These are phyloP conservation scores for Oncorhynchus keta DNA, from an alignment of 2,113 vertebrate genomes.

Conservation along the genomic window DNA sequence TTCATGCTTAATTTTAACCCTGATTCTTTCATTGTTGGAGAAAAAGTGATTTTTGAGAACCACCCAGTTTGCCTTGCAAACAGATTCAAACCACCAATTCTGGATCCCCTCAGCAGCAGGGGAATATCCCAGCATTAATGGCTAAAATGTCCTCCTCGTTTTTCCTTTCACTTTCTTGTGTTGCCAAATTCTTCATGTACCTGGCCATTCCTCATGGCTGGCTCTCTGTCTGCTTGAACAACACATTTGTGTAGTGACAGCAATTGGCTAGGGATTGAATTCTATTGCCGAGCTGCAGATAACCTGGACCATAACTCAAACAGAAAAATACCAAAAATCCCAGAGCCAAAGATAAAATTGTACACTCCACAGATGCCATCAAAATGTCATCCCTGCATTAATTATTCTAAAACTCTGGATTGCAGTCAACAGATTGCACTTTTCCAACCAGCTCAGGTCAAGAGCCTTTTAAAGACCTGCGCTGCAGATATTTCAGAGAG, in stretches of 20 bases:
- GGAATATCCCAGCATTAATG: conserved; percentile 5
- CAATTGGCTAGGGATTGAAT: conserved; percentile 48
- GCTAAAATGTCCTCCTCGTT: conserved; percentile 14
- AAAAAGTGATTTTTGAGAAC: conserved; percentile 8
- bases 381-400: conserved; percentile 70
- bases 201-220: conserved; percentile 53
- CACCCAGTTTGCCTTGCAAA: conserved; percentile 16
- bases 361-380: conserved; percentile 55
- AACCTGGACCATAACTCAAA: conserved; percentile 58
- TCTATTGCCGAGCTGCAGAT: conserved; percentile 58
- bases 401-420: conserved; percentile 48
- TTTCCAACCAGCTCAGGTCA: conserved; percentile 26
- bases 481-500: conserved; percentile 23
- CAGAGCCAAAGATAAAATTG: conserved; percentile 60
- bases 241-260: conserved; percentile 68
- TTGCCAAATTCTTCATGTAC: conserved; percentile 57
- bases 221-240: conserved; percentile 41
- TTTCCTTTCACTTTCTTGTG: conserved; percentile 33
- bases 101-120: conserved; percentile 24
- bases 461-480: conserved; percentile 46
- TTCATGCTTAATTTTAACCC: neutral
- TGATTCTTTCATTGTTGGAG: neutral
- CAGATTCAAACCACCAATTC: neutral
- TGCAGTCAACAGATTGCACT: conserved; percentile 24
- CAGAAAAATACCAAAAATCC: conserved; percentile 53